Percentiles rank a stretch among this genome's conserved stretches.
These are phyloP conservation scores for Eidolon helvum DNA, from an alignment of 2,113 vertebrate species.

Conservation along the genomic window DNA sequence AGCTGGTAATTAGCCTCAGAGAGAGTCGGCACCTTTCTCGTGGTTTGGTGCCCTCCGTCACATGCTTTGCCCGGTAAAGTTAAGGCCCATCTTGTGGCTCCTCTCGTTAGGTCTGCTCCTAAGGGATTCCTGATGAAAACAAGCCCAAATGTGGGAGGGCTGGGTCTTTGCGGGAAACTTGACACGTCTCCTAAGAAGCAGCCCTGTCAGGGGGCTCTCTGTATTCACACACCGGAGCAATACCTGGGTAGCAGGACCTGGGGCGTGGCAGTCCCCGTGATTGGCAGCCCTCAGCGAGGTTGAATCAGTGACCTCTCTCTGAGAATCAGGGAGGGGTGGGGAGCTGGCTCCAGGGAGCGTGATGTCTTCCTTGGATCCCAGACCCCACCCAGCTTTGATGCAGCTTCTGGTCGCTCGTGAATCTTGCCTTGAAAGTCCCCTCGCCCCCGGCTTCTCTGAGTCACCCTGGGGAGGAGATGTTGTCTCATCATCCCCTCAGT, in stretches of 20 bases:
- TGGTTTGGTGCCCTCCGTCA: neutral
- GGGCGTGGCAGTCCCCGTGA: accelerated
- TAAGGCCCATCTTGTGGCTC: conserved; percentile 57
- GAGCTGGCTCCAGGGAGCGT: accelerated
- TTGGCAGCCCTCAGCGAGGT: neutral
- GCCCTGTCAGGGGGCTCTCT: conserved; percentile 45
- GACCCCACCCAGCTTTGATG: neutral
- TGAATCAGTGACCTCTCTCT: neutral
- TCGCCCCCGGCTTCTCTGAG: accelerated
- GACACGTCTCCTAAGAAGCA: conserved; percentile 61
- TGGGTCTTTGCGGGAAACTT: conserved; percentile 68
- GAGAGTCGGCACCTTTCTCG: neutral
- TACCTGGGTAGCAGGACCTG: neutral
- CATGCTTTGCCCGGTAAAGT: neutral
- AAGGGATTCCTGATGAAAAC: conserved; percentile 74
- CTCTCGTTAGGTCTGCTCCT: conserved; percentile 69
- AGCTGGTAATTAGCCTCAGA: neutral
- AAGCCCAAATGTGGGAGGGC: neutral
- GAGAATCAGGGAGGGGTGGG: neutral
- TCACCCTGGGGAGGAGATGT: neutral
- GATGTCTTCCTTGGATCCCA: accelerated
- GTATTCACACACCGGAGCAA: conserved; percentile 32
- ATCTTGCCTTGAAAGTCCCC: accelerated
- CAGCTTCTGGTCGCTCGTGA: neutral
- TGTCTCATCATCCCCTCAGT: accelerated